Percentiles rank a stretch among this genome's conserved stretches.
Conservation (phyloP, 2,113 vertebrate genomes). For the Trematomus loennbergii region DNA sequence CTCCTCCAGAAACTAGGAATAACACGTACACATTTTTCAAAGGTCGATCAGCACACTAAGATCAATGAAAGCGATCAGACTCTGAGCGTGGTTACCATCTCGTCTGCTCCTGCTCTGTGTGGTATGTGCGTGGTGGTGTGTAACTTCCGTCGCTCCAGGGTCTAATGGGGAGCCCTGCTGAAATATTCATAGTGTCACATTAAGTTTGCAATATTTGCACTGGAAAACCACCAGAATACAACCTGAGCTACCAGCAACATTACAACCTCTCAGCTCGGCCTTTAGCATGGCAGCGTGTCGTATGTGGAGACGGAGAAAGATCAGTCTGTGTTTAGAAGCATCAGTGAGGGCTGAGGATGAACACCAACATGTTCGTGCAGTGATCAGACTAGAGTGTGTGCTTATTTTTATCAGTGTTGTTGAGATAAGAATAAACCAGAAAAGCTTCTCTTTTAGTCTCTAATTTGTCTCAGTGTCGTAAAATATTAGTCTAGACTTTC, state of each 20-base stretch:
- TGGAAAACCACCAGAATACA: conserved; percentile 62
- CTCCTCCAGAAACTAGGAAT: neutral
- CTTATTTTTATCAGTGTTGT: conserved; percentile 1
- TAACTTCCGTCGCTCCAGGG: conserved; percentile 45
- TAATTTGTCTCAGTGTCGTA: conserved; percentile 35
- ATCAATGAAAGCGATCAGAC: conserved; percentile 14
- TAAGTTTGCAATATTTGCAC: conserved; percentile 78
- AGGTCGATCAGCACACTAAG: neutral
- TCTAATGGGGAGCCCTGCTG: conserved; percentile 75
- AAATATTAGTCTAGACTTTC: conserved; percentile 47
- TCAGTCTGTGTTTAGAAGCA: conserved; percentile 11
- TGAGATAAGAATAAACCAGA: conserved; percentile 35
- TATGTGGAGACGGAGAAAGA: conserved; percentile 30
- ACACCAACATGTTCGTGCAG: conserved; percentile 22
- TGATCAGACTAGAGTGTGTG: conserved; percentile 5
- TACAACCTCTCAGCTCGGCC: conserved; percentile 54
- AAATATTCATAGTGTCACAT: conserved; percentile 80
- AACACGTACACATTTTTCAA: neutral
- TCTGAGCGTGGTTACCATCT: conserved; percentile 14
- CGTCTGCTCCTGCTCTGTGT: conserved; percentile 20
- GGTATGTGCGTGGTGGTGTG: conserved; percentile 26
- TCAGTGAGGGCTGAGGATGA: conserved; percentile 25
- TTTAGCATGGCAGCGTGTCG: conserved; percentile 40
- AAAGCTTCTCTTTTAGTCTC: neutral
- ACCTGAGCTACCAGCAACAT: conserved; percentile 55